Evolutionary conservation across 30 jellyfish, hydroid and myxozoan genomes (phyloP).

Genomic region (Catostylus mosaicus): DNA sequence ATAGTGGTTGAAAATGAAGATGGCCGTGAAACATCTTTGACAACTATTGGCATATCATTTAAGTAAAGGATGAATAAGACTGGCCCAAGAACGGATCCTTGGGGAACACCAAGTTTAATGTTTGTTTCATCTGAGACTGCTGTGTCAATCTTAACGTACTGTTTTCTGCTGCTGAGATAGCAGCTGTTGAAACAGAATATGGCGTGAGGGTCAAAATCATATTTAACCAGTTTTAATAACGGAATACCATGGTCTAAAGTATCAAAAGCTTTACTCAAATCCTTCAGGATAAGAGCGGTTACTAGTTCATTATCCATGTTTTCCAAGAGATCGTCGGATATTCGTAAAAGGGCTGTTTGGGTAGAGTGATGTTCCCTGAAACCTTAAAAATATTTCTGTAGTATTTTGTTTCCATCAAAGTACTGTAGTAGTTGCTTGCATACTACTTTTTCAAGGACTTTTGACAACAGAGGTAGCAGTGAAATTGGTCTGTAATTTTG

Average conservation of each 20-base stretch:
- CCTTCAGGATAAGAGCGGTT: slow-evolving; percentile 56
- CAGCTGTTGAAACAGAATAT: too few relatives aligned
- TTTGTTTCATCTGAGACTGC: slow-evolving; percentile 39
- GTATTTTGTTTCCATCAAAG: slow-evolving; percentile 43
- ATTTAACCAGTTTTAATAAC: slow-evolving; percentile 23
- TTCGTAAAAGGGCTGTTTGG: slow-evolving; percentile 49
- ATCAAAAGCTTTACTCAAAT: slow-evolving; percentile 34
- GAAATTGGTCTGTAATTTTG: slow-evolving; percentile 42
- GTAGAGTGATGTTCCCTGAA: slow-evolving; percentile 38
- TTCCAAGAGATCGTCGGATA: slow-evolving; percentile 43
- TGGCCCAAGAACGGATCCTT: slow-evolving; percentile 37
- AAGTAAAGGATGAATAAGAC: slow-evolving; percentile 21
- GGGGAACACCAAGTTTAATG: slow-evolving; percentile 46
- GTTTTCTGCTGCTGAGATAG: too few relatives aligned
- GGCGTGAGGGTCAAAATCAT: slow-evolving; percentile 39
- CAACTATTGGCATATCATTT: slow-evolving; percentile 38
- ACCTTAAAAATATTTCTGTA: slow-evolving; percentile 40
- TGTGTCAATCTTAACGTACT: slow-evolving; percentile 10
- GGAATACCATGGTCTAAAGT: slow-evolving; percentile 44
- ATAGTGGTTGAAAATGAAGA: slow-evolving; percentile 29
- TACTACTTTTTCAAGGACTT: slow-evolving; percentile 40
- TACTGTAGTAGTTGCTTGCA: slow-evolving; percentile 40
- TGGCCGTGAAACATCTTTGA: slow-evolving; percentile 30
- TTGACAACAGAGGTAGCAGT: slow-evolving; percentile 33
- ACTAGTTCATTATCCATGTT: slow-evolving; percentile 53